Evolutionary conservation across 2,888 invertebrate species (phyloP), one percentile per base, ranked within the genome.

Genomic region (Leucophora obtusa): DNA sequence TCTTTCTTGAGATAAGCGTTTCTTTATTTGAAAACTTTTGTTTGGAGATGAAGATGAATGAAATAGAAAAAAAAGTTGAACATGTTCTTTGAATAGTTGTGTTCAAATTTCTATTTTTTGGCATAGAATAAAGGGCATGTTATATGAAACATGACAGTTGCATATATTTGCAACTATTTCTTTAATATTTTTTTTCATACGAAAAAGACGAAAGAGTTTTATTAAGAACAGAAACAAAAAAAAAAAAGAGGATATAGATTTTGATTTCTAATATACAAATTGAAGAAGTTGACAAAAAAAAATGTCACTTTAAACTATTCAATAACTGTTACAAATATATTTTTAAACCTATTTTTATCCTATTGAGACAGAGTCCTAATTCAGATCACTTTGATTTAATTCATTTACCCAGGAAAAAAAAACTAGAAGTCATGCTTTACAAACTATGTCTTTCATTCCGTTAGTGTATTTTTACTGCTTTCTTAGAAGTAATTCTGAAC

Each of bases 101-200:
- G 43, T 47, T 47, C 4, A 47, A 47, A 47, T 47, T 5, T 47
- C n/a, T n/a, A 47, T 47, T 47, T 47, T 47, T 47, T 47, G 43
- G 43, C 43, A 47, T n/a, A n/a, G 43, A n/a, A 47, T 47, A 47
- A 47, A 47, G n/a, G 17, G 17, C 28, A 51, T 56, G 54, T 63
- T 63, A 28, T 50, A 18, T 70, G 50, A 18, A 71, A 53, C 70
- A 66, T 66, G 53, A 66, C 54, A 77, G 71, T 71, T 54, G 71
- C 56, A 70, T 47, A 63, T 62, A 50, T 75, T 69, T 69, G 43
- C n/a, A 47, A 47, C 14, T n/a, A 47, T n/a, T 47, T 47, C 43
- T 47, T 43, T 47, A 14, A 47, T n/a, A 47, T 47, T n/a, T 14
- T 47, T n/a, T 4, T 47, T 47, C 43, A n/a, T 6, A 47, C 43